Percentiles rank a stretch among this genome's conserved stretches.
phyloP scores from a whole-genome alignment of 2,888 invertebrate species.

The Limnephilus auricula region DNA sequence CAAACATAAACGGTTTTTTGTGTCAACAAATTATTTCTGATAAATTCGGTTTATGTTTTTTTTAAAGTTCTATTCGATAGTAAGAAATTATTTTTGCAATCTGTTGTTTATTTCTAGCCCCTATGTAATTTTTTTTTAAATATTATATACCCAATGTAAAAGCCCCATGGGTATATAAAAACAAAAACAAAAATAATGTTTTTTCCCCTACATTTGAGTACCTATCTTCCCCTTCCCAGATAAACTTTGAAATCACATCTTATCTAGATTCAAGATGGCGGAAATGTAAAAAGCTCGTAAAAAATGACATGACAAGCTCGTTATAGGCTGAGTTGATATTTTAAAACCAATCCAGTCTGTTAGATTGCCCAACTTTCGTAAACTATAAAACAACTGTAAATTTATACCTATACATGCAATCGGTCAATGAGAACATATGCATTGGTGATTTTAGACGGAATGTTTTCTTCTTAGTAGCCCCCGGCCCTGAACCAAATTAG shows the following conservation, averaged over 20 bases:
- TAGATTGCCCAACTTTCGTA: background rate
- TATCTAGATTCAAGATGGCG: background rate
- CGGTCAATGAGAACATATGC: background rate
- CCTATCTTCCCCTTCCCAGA: background rate
- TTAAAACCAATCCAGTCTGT: background rate
- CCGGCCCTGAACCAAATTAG: background rate
- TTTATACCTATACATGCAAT: background rate
- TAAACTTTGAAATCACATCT: background rate
- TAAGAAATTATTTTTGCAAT: too few relatives aligned
- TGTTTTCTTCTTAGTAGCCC: background rate
- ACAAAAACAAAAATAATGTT: too few relatives aligned
- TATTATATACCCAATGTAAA: too few relatives aligned
- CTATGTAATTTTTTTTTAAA: too few relatives aligned
- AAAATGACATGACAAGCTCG: background rate
- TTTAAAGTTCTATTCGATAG: too few relatives aligned
- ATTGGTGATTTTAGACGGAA: background rate
- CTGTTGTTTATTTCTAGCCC: too few relatives aligned
- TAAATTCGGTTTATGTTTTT: too few relatives aligned
- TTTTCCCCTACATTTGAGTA: background rate
- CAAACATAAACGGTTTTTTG: too few relatives aligned
- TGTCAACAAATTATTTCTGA: too few relatives aligned
- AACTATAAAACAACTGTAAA: background rate
- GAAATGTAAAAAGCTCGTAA: background rate
- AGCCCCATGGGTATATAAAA: too few relatives aligned
- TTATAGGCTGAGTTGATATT: background rate